A percentile compares a stretch with the other conserved stretches of the same genome.
Evolutionary conservation across 2,113 vertebrate genomes (phyloP).

Genomic region (Albula goreensis): DNA sequence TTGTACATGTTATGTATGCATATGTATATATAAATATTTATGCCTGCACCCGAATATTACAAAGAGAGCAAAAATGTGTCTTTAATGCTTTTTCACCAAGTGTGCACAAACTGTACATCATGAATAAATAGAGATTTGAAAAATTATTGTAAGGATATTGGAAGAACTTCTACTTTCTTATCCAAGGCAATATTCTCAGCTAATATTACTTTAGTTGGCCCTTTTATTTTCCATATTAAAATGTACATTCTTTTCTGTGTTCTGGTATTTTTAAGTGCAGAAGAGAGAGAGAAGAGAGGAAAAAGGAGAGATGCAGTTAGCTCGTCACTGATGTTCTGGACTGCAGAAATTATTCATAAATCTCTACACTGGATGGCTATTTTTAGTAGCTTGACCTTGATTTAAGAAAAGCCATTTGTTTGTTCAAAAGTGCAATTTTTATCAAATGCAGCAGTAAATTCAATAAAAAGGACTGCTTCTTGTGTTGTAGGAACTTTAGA

Average conservation of each 20-base stretch:
- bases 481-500: background rate
- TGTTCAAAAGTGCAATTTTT: slow-evolving; percentile 13
- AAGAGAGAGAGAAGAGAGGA: background rate
- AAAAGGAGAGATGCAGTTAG: background rate
- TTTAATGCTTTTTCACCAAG: background rate
- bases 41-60: too few species aligned
- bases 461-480: background rate
- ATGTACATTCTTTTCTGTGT: background rate
- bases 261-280: background rate
- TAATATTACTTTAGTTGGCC: background rate
- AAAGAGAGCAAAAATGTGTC: too few species aligned
- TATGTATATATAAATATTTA: too few species aligned
- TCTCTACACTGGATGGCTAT: slow-evolving; percentile 14
- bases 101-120: background rate
- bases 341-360: slow-evolving; percentile 30
- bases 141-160: background rate
- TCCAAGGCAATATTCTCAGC: background rate
- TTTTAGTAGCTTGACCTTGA: slow-evolving; percentile 29
- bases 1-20: too few species aligned
- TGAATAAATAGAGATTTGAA: background rate
- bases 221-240: background rate
- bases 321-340: slow-evolving; percentile 19
- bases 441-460: background rate
- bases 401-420: slow-evolving; percentile 28
- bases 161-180: background rate